phyloP scores from a whole-genome alignment of 2,888 invertebrate genomes.

The Heteromyza rotundicornis region DNA sequence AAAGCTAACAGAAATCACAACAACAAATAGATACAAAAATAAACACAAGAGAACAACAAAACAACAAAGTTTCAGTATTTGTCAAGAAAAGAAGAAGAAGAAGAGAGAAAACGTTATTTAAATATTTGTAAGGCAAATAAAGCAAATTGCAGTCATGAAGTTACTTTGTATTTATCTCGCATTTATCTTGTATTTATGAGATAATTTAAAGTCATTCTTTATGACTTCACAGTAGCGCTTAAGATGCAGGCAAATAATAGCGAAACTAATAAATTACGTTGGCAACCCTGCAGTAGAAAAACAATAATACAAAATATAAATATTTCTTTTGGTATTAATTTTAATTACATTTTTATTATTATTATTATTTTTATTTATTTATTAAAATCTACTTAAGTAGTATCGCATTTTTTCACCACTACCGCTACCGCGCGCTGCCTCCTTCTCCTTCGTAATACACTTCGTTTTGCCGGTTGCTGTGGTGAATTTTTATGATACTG shows the following conservation, averaged over 20 bases:
- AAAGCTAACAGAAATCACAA: background rate
- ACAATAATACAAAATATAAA: no score
- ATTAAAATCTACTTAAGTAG: background rate
- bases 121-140: conserved; percentile 49
- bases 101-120: conserved; percentile 40
- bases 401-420: background rate
- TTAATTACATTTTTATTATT: background rate
- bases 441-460: background rate
- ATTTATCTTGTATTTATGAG: no score
- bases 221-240: conserved; percentile 12
- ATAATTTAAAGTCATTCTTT: conserved; percentile 6
- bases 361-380: background rate
- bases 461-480: conserved; percentile 17
- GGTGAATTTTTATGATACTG: conserved; percentile 55
- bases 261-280: conserved; percentile 6
- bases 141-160: conserved; percentile 34
- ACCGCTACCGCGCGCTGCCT: background rate
- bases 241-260: conserved; percentile 29
- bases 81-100: no score
- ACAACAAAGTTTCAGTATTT: conserved; percentile 44
- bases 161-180: no score
- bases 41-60: conserved; percentile 11
- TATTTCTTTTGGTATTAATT: no score
- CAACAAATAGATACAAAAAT: conserved; percentile 1
- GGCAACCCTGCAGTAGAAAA: background rate